Evolutionary conservation across 2,113 vertebrate genomes (phyloP), one percentile per base, ranked within the genome.

Genomic region (Lepidothrix coronata): DNA sequence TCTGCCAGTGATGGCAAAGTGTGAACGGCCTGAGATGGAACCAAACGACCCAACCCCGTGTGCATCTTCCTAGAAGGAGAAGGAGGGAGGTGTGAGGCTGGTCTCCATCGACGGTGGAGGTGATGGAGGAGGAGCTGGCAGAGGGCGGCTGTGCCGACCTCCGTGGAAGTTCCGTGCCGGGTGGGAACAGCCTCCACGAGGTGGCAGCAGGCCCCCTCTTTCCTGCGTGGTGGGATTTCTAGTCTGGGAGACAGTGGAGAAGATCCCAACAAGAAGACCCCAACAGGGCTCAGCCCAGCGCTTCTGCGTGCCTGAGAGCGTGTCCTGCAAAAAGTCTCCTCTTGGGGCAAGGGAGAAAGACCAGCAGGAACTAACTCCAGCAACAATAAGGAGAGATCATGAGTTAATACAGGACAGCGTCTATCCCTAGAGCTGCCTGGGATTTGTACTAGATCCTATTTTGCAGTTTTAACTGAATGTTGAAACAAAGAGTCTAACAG

Each of bases 121-220:
- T 43, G 52, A 5, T 2, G 23, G 48, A 61, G 55, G 20, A n/a
- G 71, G 21, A 33, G 24, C 44, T 15, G 91, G 35, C 11, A 4
- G 28, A 3, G 21, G 37, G 31, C 1, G 4, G 44, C 63, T 15
- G 35, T 75, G 51, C 46, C 20, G 25, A 16, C 2, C 25, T 33
- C 51, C 33, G 44, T 54, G 23, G 84, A 70, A 61, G 54, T 62
- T 14, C 54, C 18, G 63, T 28, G 79, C 57, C 3, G 35, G 89
- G 80, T 25, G 16, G 72, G 62, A 83, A 14, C 55, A 3, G 65
- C 5, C 28, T 88, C 96, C 96, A 93, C 81, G 93, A 93, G 95
- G 54, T 95, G 96, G 95, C 96, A 96, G 95, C 95, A 96, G 96
- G 71, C 5, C n/a, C 85, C 49, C 61, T 89, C 70, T 39, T 71